Conservation (phyloP, 1,140 invertebrate genomes). For the Chrysoperla carnea region DNA sequence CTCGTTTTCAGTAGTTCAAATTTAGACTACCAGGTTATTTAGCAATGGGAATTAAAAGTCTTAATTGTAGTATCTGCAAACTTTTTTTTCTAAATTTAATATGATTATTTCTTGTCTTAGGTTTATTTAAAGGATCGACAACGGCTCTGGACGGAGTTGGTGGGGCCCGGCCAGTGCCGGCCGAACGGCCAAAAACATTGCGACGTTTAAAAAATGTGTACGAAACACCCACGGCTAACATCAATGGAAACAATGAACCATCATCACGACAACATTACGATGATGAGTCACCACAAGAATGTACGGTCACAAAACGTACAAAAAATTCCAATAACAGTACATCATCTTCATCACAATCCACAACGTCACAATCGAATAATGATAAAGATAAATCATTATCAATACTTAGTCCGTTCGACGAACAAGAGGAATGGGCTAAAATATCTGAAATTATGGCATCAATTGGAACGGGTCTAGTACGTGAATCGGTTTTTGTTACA, state of each 20-base stretch:
- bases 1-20: too few species aligned
- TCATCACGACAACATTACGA: conserved; percentile 11
- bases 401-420: conserved; percentile 75
- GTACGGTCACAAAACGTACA: conserved; percentile 14
- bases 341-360: conserved; percentile 7
- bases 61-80: too few species aligned
- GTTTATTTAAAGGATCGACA: conserved; percentile 59
- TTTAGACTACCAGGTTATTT: too few species aligned
- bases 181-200: conserved; percentile 54
- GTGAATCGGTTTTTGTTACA: conserved; percentile 66
- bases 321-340: conserved; percentile 16
- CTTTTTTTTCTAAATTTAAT: neutral
- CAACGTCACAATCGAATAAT: conserved; percentile 13
- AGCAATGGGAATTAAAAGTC: too few species aligned
- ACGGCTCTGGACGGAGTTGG: conserved; percentile 35
- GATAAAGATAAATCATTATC: conserved; percentile 41
- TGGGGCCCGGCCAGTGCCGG: conserved; percentile 30
- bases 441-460: conserved; percentile 89
- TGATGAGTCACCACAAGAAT: conserved; percentile 16
- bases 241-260: conserved; percentile 14
- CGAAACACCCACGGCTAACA: conserved; percentile 22
- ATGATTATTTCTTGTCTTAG: conserved; percentile 26
- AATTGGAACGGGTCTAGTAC: conserved; percentile 61
- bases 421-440: conserved; percentile 86
- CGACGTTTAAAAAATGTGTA: conserved; percentile 46